phyloP scores from a whole-genome alignment of 2,797 vertebrate species.

The Amphiprion clarkii region DNA sequence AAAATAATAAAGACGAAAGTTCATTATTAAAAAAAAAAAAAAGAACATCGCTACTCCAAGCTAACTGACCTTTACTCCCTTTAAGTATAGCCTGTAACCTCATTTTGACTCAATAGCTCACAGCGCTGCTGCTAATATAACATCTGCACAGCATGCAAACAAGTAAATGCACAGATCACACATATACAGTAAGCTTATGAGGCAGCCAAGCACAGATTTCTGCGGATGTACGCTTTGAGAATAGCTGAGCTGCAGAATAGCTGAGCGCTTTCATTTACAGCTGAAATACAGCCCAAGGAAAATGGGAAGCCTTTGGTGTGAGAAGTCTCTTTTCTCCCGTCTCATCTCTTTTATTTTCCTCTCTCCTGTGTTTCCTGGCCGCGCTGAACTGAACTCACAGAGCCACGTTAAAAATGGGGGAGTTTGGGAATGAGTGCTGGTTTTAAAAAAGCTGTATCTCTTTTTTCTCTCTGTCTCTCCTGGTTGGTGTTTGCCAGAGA shows the following conservation, averaged over 20 bases:
- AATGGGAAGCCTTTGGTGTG: constrained; percentile 48
- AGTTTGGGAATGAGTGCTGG: constrained; percentile 32
- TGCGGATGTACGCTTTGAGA: constrained; percentile 44
- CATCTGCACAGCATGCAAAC: background rate
- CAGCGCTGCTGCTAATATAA: background rate
- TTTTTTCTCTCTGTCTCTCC: constrained; percentile 47
- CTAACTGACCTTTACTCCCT: constrained; percentile 7
- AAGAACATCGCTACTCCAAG: background rate
- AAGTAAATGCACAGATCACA: background rate
- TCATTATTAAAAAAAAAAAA: background rate
- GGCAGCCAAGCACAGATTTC: constrained; percentile 21
- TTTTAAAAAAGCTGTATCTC: constrained; percentile 34
- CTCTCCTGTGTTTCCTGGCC: constrained; percentile 35
- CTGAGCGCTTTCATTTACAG: constrained; percentile 48
- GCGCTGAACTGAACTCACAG: constrained; percentile 21
- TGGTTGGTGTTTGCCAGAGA: constrained; percentile 67
- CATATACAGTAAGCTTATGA: background rate
- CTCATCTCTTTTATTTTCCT: constrained; percentile 29
- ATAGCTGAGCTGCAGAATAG: constrained; percentile 55
- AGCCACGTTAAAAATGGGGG: constrained; percentile 5
- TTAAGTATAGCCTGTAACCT: constrained; percentile 1
- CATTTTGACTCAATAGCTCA: background rate
- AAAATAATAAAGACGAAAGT: constrained; percentile 1
- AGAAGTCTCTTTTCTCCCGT: constrained; percentile 37
- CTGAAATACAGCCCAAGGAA: constrained; percentile 53